A percentile compares a stretch with the other conserved stretches of the same genome.
Conservation (phyloP, 1,140 invertebrate genomes). For the Cataglyphis hispanica region DNA sequence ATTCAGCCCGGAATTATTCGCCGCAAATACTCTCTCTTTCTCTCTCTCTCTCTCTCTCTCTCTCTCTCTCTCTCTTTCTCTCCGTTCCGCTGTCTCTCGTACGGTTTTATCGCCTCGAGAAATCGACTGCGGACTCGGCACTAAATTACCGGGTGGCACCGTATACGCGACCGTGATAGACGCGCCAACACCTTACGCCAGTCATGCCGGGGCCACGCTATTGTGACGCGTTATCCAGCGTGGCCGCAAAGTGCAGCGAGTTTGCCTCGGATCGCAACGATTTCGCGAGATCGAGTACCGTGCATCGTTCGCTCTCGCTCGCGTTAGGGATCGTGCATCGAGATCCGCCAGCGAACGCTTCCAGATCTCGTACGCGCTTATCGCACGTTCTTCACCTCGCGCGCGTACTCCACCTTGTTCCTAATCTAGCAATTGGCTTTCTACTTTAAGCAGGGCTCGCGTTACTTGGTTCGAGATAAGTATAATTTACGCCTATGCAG, state of each 20-base stretch:
- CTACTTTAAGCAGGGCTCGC: conserved; percentile 23
- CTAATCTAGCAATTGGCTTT: conserved; percentile 49
- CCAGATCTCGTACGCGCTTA: conserved; percentile 54
- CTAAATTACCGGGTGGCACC: conserved; percentile 78
- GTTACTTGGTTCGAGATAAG: conserved; percentile 14
- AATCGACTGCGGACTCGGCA: conserved; percentile 75
- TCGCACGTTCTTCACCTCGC: conserved; percentile 22
- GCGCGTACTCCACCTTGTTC: conserved; percentile 31
- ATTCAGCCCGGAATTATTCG: conserved; percentile 74
- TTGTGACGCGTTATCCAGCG: conserved; percentile 53
- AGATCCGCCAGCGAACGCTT: conserved; percentile 51
- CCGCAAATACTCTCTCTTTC: conserved; percentile 53
- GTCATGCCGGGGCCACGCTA: conserved; percentile 71
- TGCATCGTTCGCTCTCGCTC: conserved; percentile 35
- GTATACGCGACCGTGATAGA: conserved; percentile 70
- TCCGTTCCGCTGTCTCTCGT: conserved; percentile 49
- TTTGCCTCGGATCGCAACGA: conserved; percentile 69
- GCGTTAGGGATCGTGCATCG: conserved; percentile 45
- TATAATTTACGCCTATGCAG: conserved; percentile 8
- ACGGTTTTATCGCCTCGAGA: conserved; percentile 74
- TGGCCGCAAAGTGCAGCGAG: conserved; percentile 66
- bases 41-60: not conserved
- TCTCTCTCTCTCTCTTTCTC: not conserved
- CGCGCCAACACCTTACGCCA: conserved; percentile 77
- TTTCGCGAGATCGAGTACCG: conserved; percentile 57